A percentile compares a stretch with the other conserved stretches of the same genome.
phyloP scores from a whole-genome alignment of 2,113 vertebrate species.

The Microcebus murinus region DNA sequence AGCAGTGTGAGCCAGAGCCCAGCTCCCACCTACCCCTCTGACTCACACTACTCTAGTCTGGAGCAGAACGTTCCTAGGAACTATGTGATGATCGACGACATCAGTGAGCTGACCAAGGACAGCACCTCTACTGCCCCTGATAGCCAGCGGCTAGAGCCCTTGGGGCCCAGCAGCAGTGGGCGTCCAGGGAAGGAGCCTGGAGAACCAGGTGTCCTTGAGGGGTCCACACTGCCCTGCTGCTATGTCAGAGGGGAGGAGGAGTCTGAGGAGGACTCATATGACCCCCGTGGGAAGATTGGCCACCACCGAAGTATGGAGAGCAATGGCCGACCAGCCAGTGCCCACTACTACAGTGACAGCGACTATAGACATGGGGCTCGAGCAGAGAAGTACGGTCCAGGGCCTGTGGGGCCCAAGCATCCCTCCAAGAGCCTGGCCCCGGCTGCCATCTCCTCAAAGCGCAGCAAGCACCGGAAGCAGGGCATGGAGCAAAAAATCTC shows the following conservation, averaged over 20 bases:
- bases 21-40: conserved; percentile 90
- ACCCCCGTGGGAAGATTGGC: conserved; percentile 89
- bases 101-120: conserved; percentile 98
- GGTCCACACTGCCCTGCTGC: conserved; percentile 87
- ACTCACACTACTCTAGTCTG: conserved; percentile 94
- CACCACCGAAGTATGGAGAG: conserved; percentile 90
- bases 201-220: conserved; percentile 85
- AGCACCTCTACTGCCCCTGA: conserved; percentile 87
- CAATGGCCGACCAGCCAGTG: conserved; percentile 89
- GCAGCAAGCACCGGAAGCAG: conserved; percentile 98
- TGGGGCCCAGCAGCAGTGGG: conserved; percentile 82
- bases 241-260: conserved; percentile 95
- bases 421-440: conserved; percentile 95
- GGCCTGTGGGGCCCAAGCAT: conserved; percentile 89
- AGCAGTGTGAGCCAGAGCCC: conserved; percentile 88
- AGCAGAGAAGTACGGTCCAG: conserved; percentile 87
- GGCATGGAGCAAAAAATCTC: conserved; percentile 99
- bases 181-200: conserved; percentile 88
- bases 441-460: conserved; percentile 94
- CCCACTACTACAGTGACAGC: conserved; percentile 90
- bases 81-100: conserved; percentile 99
- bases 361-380: conserved; percentile 93
- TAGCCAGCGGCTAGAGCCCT: conserved; percentile 88
- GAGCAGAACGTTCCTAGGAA: conserved; percentile 98
- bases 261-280: conserved; percentile 96